A percentile compares a stretch with the other conserved stretches of the same genome.
Conservation (phyloP, 2,888 invertebrate species). For the Apotomis turbidana region DNA sequence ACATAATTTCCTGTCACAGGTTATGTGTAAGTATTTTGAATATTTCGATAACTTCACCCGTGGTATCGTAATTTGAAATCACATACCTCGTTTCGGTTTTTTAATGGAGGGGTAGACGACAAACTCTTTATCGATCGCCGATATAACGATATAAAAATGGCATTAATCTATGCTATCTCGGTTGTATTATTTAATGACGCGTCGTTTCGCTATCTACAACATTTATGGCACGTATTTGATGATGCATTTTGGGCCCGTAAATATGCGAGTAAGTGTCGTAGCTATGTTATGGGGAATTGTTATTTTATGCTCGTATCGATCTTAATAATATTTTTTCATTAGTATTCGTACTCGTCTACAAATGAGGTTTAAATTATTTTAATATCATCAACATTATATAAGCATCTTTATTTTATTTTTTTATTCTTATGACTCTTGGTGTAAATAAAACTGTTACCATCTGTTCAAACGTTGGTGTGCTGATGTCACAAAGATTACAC, state of each 20-base stretch:
- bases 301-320: conserved; percentile 21
- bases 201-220: conserved; percentile 80
- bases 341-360: not conserved
- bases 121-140: conserved; percentile 67
- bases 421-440: no score
- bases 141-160: conserved; percentile 79
- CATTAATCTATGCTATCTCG: conserved; percentile 82
- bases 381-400: no score
- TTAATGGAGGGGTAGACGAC: conserved; percentile 72
- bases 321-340: not conserved
- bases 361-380: no score
- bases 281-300: not conserved
- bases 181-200: conserved; percentile 81
- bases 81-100: conserved; percentile 65
- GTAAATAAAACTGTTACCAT: no score
- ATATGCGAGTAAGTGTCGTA: conserved; percentile 19
- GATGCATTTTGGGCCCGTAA: conserved; percentile 62
- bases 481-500: no score
- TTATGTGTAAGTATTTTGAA: conserved; percentile 44
- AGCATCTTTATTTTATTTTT: no score
- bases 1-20: conserved; percentile 23
- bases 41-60: conserved; percentile 44
- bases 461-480: no score
- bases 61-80: conserved; percentile 72
- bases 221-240: conserved; percentile 68